A percentile compares a stretch with the other conserved stretches of the same genome.
Conservation (phyloP, 30 jellyfish, hydroid and myxozoan genomes). For the Rhopilema esculentum region DNA sequence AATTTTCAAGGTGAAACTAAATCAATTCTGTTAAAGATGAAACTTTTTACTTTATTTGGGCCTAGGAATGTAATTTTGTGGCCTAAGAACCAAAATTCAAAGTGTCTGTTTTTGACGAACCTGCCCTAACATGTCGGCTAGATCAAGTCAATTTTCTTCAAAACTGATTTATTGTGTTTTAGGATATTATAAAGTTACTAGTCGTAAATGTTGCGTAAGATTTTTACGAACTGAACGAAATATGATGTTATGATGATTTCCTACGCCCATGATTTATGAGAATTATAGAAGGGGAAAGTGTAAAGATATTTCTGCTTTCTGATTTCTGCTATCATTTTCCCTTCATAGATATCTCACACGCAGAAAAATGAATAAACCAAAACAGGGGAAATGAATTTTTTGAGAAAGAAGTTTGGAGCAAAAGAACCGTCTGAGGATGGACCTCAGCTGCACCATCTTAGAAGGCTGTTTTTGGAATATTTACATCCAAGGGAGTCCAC, state of each 20-base stretch:
- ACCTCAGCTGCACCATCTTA: constrained; percentile 75
- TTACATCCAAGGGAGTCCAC: constrained; percentile 80
- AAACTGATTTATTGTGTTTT: too few species aligned
- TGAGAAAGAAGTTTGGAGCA: neutral
- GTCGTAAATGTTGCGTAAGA: too few species aligned
- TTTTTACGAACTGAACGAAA: too few species aligned
- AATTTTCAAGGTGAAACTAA: neutral
- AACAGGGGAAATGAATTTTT: neutral
- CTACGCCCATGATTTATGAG: too few species aligned
- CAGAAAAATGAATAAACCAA: neutral
- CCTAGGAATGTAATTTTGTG: too few species aligned
- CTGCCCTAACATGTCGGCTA: too few species aligned
- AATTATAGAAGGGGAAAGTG: neutral
- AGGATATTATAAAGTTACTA: too few species aligned
- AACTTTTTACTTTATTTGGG: neutral
- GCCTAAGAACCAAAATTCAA: too few species aligned
- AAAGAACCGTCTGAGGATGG: constrained; percentile 48
- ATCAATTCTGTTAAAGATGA: neutral
- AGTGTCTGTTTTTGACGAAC: too few species aligned
- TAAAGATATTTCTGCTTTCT: neutral
- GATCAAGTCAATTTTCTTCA: too few species aligned
- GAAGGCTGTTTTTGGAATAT: constrained; percentile 83
- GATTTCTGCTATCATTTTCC: neutral
- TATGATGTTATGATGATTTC: too few species aligned
- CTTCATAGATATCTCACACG: neutral